Evolutionary conservation across 2,797 vertebrate species (phyloP).

Genomic region (Hipposideros larvatus): DNA sequence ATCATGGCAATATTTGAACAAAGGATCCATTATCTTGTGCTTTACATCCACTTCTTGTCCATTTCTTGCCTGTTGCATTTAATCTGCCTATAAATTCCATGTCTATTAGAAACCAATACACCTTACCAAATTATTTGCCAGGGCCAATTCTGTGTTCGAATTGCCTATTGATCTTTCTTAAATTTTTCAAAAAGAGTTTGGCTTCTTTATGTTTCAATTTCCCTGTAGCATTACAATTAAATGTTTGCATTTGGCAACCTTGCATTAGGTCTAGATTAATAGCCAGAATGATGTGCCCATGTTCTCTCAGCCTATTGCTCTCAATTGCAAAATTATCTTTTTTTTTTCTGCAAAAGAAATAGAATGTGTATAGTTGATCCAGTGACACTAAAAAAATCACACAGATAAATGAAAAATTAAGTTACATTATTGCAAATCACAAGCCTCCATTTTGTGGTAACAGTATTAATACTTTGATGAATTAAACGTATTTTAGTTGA

Average conservation of each 20-base stretch:
- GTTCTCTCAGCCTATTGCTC: conserved; percentile 55
- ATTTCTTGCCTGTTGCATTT: conserved; percentile 52
- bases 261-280: conserved; percentile 67
- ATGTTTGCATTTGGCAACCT: conserved; percentile 79
- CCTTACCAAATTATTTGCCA: conserved; percentile 78
- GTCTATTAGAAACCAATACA: conserved; percentile 61
- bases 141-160: conserved; percentile 80
- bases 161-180: conserved; percentile 78
- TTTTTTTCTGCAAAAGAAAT: conserved; percentile 69
- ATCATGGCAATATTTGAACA: background rate
- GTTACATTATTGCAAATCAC: conserved; percentile 71
- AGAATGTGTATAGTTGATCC: conserved; percentile 63
- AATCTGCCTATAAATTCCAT: conserved; percentile 70
- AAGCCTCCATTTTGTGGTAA: background rate
- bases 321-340: conserved; percentile 70
- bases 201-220: conserved; percentile 82
- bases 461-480: background rate
- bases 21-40: background rate
- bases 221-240: conserved; percentile 11
- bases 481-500: conserved; percentile 45
- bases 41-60: conserved; percentile 52
- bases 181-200: conserved; percentile 71
- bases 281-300: conserved; percentile 43
- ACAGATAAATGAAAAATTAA: conserved; percentile 78
- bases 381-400: conserved; percentile 78